Base-by-base conservation (phyloP, 2,888 invertebrate genomes). In the Coenonympha arcania region DNA sequence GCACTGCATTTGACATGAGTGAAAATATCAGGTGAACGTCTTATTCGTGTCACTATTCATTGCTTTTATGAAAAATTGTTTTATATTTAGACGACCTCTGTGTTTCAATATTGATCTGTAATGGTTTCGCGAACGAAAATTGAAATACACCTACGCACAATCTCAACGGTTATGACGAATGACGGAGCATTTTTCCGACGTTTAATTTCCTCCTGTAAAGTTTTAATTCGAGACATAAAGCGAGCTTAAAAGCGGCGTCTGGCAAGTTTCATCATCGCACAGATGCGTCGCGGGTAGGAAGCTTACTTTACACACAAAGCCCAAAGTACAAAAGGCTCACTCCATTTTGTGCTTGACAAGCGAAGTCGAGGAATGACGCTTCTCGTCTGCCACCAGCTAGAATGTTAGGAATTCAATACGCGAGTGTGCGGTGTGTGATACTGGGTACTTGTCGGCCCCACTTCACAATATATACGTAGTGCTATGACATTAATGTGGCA, bases 301-400 rank as follows among this genome's bases (percentile, higher is more conserved):
- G 82, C 82, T 83, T 82, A 82, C 84, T 85, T 84, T 80, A 71
- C 77, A 75, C 79, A 84, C 84, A 86, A 85, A 85, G 84, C 80
- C 78, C 78, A 78, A 76, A 79, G 77, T 77, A 85, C 82, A 84
- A 85, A 85, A 83, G 83, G 74, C 74, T 71, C 73, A 73, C 79
- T 80, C 76, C 77, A 81, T 83, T 82, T 84, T 82, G 79, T 72
- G 78, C 71, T 73, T 78, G 80, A 79, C 84, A 80, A 80, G 76
- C 75, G 73, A 76, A 79, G 78, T 75, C 79, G 71, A 63, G 73
- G 75, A 76, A 76, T 76, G 77, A 76, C 74, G 68, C 70, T 74
- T 72, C 70, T 69, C 69, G 57, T 58, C 56, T 71, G 28, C 36
- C 53, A 51, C 50, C 54, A 43, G 24, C 43, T 48, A 45, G 41